Evolutionary conservation across 2,113 vertebrate genomes (phyloP), one percentile per base, ranked within the genome.

Genomic region (Melospiza melodia): DNA sequence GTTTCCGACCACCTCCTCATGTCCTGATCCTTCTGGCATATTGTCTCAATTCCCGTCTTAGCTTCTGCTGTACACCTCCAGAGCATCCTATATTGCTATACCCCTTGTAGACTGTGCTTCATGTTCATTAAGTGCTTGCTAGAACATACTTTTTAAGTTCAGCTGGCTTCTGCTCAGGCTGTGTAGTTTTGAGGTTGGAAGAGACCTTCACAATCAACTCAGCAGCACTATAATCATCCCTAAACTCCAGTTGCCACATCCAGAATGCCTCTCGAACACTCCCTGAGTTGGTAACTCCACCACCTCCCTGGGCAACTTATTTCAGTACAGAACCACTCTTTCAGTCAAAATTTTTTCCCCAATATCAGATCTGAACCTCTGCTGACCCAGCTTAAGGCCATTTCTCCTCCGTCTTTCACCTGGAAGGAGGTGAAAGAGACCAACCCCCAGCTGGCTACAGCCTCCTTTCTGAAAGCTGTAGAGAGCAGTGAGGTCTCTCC

Each of bases 1-100:
- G 48, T 67, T 95, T 90, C 79, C 2, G 33, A 86, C 75, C 59
- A 80, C 65, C 76, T 74, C 67, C 52, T 94, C 72, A 27, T 84
- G 92, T 75, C 92, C 75, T 90, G 79, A 90, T 95, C 90, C 68
- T 80, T 77, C 72, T 93, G 79, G 92, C 72, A 44, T 71, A 23
- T 54, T 80, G 65, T 93, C 86, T 94, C 22, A 15, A 8, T 86
- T 93, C 63, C 79, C 6, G 1, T 73, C 72, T 86, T 61, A 90
- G 76, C 51, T 88, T 90, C 72, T 9, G 18, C 27, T 86, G 43
- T 72, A 79, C 37, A 59, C 68, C 75, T 74, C 46, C 81, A 59
- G 67, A 66, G 71, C 62, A 85, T 39, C 25, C 27, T 39, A 0
- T 52, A 6, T 79, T 73, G 39, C 37, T 58, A 5, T 55, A 30